Percentiles rank a stretch among this genome's conserved stretches.
Conservation (phyloP, 2,888 invertebrate species). For the Amphipyra tragopoginis region DNA sequence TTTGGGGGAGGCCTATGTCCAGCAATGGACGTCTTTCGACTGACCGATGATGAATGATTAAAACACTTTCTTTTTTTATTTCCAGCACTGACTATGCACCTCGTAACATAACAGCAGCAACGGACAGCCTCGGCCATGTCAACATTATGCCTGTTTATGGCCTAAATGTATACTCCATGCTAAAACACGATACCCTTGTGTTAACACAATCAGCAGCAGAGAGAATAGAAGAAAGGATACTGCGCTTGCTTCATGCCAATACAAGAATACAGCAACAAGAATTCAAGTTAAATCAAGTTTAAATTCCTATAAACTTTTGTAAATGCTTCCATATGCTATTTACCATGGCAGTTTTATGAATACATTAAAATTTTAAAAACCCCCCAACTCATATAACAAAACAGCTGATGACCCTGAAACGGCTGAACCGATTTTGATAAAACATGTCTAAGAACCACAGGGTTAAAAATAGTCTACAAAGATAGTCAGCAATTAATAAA, state of each 20-base stretch:
- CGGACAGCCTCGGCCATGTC: constrained; percentile 93
- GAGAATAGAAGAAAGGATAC: constrained; percentile 94
- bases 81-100: constrained; percentile 96
- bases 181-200: constrained; percentile 98
- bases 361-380: no score
- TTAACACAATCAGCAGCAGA: constrained; percentile 96
- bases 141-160: constrained; percentile 99
- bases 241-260: constrained; percentile 92
- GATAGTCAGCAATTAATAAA: no score
- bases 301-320: constrained; percentile 46
- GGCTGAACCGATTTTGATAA: no score
- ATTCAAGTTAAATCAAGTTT: constrained; percentile 91
- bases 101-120: constrained; percentile 95
- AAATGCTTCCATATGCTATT: background rate
- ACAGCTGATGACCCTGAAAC: no score
- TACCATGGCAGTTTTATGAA: background rate
- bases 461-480: no score
- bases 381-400: no score
- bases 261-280: constrained; percentile 83
- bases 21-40: no score
- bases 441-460: no score
- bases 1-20: no score
- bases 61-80: constrained; percentile 6
- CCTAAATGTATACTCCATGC: constrained; percentile 98
- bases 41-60: no score